These are phyloP conservation scores for Atopsyche davidsoni DNA, from an alignment of 1,140 invertebrate genomes.

Conservation along the genomic window DNA sequence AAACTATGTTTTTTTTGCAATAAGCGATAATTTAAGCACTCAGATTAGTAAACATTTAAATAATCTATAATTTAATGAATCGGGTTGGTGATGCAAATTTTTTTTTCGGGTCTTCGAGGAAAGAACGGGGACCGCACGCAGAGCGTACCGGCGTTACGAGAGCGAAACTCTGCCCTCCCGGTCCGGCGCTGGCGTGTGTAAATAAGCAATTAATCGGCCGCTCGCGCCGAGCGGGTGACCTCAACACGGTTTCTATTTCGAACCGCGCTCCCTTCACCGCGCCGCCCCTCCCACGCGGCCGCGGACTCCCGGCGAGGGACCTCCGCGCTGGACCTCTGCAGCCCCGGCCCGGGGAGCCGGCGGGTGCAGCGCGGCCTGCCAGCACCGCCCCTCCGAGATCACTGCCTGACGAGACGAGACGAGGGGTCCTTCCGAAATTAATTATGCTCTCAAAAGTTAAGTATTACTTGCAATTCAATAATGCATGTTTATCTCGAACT, in stretches of 20 bases:
- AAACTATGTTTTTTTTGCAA: too few species aligned
- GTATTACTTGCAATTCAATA: too few species aligned
- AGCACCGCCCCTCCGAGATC: neutral
- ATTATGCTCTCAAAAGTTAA: too few species aligned
- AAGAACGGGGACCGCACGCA: too few species aligned
- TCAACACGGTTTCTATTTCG: constrained; percentile 36
- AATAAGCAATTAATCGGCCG: constrained; percentile 19
- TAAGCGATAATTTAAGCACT: too few species aligned
- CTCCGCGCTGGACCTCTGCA: neutral
- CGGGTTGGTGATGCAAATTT: too few species aligned
- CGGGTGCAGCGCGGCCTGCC: neutral
- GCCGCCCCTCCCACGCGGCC: constrained; percentile 6
- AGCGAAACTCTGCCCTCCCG: constrained; percentile 8
- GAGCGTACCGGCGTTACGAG: neutral
- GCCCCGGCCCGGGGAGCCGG: neutral
- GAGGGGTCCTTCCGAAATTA: too few species aligned
- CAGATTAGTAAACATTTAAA: too few species aligned
- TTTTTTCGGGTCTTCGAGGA: too few species aligned
- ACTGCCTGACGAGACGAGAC: too few species aligned
- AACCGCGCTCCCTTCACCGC: constrained; percentile 21
- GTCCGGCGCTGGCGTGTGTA: constrained; percentile 12
- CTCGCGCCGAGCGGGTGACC: constrained; percentile 33
- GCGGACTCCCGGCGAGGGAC: constrained; percentile 1
- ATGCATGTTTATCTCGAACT: too few species aligned
- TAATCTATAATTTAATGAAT: too few species aligned